Evolutionary conservation across 2,113 vertebrate genomes (phyloP).

Genomic region (Lanius collurio): DNA sequence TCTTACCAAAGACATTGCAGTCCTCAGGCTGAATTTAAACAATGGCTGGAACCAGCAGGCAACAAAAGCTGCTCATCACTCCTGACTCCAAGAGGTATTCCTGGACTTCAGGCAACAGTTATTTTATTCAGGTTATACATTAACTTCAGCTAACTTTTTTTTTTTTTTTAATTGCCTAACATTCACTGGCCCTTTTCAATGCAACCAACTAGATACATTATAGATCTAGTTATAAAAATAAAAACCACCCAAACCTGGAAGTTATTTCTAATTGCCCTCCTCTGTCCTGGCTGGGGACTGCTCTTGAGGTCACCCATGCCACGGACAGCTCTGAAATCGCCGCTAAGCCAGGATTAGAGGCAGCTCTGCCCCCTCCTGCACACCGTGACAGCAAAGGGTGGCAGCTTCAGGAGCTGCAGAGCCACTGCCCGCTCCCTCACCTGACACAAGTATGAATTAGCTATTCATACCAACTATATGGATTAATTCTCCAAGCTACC

Average conservation of each 20-base stretch:
- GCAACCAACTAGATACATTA: not conserved
- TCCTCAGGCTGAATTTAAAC: not conserved
- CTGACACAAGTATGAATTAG: not conserved
- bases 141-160: not conserved
- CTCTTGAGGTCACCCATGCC: not conserved
- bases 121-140: not conserved
- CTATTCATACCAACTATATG: not conserved
- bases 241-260: not conserved
- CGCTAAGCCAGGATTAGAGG: not conserved
- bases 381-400: fast-evolving
- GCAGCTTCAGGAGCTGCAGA: not conserved
- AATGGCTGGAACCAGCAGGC: not conserved
- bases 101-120: not conserved
- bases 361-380: not conserved
- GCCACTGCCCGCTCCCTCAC: not conserved
- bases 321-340: not conserved
- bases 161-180: not conserved
- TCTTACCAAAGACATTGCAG: not conserved
- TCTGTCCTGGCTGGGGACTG: not conserved
- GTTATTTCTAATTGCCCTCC: not conserved
- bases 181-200: not conserved
- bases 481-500: not conserved
- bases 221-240: not conserved
- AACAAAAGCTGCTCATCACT: not conserved
- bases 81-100: not conserved